These are phyloP conservation scores for Drosophila bocki DNA, from an alignment of 1,140 invertebrate species.

Conservation along the genomic window DNA sequence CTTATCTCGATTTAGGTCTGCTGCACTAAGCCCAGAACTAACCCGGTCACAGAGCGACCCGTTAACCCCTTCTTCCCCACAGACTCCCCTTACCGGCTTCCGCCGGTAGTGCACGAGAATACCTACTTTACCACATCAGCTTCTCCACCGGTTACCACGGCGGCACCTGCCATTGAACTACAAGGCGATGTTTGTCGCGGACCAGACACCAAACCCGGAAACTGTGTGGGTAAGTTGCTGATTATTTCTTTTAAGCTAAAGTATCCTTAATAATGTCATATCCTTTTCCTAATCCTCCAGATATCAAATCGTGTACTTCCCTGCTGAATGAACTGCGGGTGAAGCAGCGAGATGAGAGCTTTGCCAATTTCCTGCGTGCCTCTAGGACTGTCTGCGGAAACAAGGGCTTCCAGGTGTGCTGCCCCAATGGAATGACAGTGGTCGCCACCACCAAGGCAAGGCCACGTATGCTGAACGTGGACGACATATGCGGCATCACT, in stretches of 20 bases:
- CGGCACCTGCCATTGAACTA: slow-evolving; percentile 27
- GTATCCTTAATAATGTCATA: neutral
- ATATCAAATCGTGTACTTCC: slow-evolving; percentile 55
- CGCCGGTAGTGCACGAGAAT: slow-evolving; percentile 35
- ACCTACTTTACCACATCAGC: slow-evolving; percentile 46
- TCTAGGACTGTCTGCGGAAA: slow-evolving; percentile 68
- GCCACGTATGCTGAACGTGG: slow-evolving; percentile 54
- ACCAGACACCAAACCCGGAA: slow-evolving; percentile 60
- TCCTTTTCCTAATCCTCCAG: slow-evolving; percentile 19
- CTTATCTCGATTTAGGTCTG: slow-evolving; percentile 55
- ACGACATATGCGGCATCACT: slow-evolving; percentile 82
- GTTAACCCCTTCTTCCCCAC: slow-evolving; percentile 64
- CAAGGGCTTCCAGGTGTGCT: slow-evolving; percentile 59
- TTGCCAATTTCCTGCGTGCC: slow-evolving; percentile 56
- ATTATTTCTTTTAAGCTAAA: neutral
- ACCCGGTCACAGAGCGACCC: slow-evolving; percentile 58
- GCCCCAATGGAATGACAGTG: slow-evolving; percentile 50
- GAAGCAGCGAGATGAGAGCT: slow-evolving; percentile 55
- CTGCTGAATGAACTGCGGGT: slow-evolving; percentile 53
- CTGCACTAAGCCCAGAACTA: slow-evolving; percentile 62
- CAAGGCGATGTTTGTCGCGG: slow-evolving; percentile 54
- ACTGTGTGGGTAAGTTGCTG: slow-evolving; percentile 60
- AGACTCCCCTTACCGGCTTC: slow-evolving; percentile 14
- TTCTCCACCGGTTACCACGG: slow-evolving; percentile 27
- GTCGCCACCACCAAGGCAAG: slow-evolving; percentile 15